Conservation (phyloP, 2,113 vertebrate species). For the Scomber colias region DNA sequence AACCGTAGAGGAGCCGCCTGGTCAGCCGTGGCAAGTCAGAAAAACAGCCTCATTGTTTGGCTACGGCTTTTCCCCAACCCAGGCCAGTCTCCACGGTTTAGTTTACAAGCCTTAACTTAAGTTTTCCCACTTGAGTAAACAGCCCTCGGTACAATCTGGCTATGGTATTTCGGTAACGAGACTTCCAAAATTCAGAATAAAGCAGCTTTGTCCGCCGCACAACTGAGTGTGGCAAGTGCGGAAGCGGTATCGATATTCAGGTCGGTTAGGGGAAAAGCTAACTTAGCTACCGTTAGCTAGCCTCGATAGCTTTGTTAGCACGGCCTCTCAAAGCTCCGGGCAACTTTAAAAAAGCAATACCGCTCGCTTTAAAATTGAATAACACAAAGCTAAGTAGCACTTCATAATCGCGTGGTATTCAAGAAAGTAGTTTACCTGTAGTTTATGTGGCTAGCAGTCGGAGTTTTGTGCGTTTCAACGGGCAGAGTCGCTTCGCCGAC, state of each 20-base stretch:
- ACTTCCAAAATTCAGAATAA: neutral
- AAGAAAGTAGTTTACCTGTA: constrained; percentile 78
- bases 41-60: constrained; percentile 71
- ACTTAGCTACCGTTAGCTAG: constrained; percentile 49
- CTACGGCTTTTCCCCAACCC: constrained; percentile 23
- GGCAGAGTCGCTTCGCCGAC: constrained; percentile 51
- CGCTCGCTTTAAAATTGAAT: neutral
- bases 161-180: rapidly evolving
- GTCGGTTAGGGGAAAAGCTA: constrained; percentile 56
- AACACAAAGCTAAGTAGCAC: rapidly evolving
- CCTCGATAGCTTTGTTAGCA: constrained; percentile 50
- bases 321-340: constrained; percentile 44
- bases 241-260: constrained; percentile 62
- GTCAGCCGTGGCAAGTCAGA: constrained; percentile 39
- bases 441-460: constrained; percentile 60
- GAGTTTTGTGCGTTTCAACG: constrained; percentile 45
- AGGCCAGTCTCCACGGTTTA: constrained; percentile 12
- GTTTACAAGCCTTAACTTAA: constrained; percentile 12
- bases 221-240: constrained; percentile 53
- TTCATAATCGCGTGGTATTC: rapidly evolving
- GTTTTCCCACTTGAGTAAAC: constrained; percentile 10
- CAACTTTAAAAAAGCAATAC: constrained; percentile 61
- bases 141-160: rapidly evolving
- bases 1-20: constrained; percentile 21
- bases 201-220: neutral